Base-by-base conservation (phyloP, 1,140 invertebrate genomes). In the Aphaenogaster ashmeadi region DNA sequence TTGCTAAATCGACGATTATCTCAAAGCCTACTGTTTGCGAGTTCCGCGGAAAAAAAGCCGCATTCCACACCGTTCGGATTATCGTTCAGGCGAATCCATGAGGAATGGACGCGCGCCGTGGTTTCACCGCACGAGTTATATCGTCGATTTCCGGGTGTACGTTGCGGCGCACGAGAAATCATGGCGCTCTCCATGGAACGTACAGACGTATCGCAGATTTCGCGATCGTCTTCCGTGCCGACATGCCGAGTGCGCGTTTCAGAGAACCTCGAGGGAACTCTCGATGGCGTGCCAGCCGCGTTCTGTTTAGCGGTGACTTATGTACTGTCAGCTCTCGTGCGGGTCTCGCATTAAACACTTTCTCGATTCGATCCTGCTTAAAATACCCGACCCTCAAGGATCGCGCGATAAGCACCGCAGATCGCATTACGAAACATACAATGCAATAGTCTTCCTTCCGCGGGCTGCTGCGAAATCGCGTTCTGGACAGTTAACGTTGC, bases 321-420 rank as follows among this genome's bases (percentile, higher is more conserved):
- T 87, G 86, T 47, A 58, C 79, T 87, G 75, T 69, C 67, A 69
- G 56, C 83, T 75, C 47, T 83, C 83, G 72, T 81, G 11, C 62
- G 62, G 54, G 75, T 72, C 62, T 87, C 84, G 75, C 72, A 85
- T 90, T 88, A 92, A 92, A 79, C 86, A 91, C 90, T 93, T 93
- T 93, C 91, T 91, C 92, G 85, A 90, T 92, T 90, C 88, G 89
- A 89, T 93, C 92, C 89, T 80, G 27, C 77, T 92, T 87, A 91
- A 60, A 88, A 77, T 87, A 87, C 88, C 79, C 89, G 86, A 88
- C 83, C 62, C 78, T 71, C 64, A 78, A 86, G 64, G 80, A 86
- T 62, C 38, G 38, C 71, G 86, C 89, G 81, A 84, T 77, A 88
- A 88, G 58, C 66, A 87, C 56, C 66, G 58, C 62, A 56, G 77